Base-by-base conservation (phyloP, 1,140 invertebrate species). In the Tetramorium parvispinum region DNA sequence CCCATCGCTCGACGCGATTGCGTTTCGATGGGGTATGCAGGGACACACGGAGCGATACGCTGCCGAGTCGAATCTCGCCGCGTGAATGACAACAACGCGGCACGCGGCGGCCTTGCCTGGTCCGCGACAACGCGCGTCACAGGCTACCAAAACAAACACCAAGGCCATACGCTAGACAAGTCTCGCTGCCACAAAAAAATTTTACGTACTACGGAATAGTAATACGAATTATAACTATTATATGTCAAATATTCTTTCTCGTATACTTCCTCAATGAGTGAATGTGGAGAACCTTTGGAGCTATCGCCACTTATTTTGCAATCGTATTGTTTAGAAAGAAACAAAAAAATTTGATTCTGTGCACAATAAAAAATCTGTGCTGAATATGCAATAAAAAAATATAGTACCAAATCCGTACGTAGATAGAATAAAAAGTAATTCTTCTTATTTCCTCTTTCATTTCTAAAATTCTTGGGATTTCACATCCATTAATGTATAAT, bases 1-100 rank as follows among this genome's bases (percentile, higher is more conserved):
- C 5, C 40, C 10, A n/a, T 43, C 3, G 37, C 37, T 68, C 10
- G 21, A 49, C 21, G 11, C 65, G 65, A 46, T 49, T 37, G 37
- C n/a, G 2, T 49, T 68, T 68, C 65, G 21, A 49, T 24, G 21
- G n/a, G 3, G 16, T 7, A 40, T 21, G 10, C 11, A n/a, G 51
- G 3, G 51, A 53, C 16, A 6, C 18, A n/a, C 51, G 51, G 51
- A 53, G 51, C n/a, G 40, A 68, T 21, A 68, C 65, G 16, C 63
- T 66, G 37, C 37, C 65, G 43, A 68, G 11, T 68, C 65, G 21
- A 68, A 27, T 46, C 40, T 49, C 65, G 32, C 61, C 32, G 7
- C 18, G 65, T 68, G 65, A 68, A 49, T 49, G 65, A 49, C 65
- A 68, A 68, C 40, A 24, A 68, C 40, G 18, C 3, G 37, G n/a